These are phyloP conservation scores for Maconellicoccus hirsutus DNA, from an alignment of 1,140 invertebrate species.

Conservation along the genomic window DNA sequence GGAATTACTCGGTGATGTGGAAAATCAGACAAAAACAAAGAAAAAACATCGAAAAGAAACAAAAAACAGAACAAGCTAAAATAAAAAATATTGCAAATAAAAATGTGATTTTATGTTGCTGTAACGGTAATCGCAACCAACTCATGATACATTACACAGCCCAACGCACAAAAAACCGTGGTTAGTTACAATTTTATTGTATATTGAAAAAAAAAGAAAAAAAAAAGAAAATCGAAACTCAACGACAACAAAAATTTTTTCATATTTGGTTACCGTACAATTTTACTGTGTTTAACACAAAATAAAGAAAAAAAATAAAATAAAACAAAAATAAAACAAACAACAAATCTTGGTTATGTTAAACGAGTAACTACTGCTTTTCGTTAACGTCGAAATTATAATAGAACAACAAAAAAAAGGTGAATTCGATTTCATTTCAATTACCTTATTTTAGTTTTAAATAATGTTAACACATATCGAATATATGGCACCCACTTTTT, in stretches of 20 bases:
- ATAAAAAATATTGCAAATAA: conserved; percentile 12
- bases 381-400: neutral
- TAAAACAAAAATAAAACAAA: neutral
- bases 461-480: too few species aligned
- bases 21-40: neutral
- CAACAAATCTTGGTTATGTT: neutral
- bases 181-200: conserved; percentile 19
- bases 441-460: too few species aligned
- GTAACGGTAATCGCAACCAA: conserved; percentile 17
- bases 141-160: conserved; percentile 15
- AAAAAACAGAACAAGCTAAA: neutral
- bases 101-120: conserved; percentile 19
- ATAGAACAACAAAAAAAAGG: neutral
- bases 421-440: too few species aligned
- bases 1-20: neutral
- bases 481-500: too few species aligned
- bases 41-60: neutral
- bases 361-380: neutral
- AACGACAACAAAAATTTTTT: conserved; percentile 1
- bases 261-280: neutral
- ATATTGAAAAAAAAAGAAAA: neutral
- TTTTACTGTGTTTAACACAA: neutral
- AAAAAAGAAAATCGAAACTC: conserved; percentile 9
- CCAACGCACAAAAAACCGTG: conserved; percentile 11
- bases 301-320: neutral